These are phyloP conservation scores for Ifrita kowaldi DNA, from an alignment of 2,113 vertebrate genomes.

Conservation along the genomic window DNA sequence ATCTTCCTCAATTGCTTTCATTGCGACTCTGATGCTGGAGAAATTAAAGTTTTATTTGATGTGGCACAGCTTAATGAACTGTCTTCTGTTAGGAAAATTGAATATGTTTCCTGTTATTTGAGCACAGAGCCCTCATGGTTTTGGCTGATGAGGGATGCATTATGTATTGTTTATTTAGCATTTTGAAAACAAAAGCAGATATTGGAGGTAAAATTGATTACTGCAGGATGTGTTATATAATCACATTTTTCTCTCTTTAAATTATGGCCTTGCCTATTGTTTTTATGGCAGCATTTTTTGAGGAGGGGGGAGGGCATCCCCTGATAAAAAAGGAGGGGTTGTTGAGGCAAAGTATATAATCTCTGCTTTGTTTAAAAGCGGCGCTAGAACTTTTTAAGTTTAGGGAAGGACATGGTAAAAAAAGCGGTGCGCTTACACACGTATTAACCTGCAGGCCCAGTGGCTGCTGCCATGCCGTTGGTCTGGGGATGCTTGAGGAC, in stretches of 20 bases:
- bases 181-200: constrained; percentile 84
- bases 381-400: neutral
- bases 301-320: neutral
- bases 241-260: constrained; percentile 54
- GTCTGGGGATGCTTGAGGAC: neutral
- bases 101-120: constrained; percentile 88
- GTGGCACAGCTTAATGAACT: constrained; percentile 88
- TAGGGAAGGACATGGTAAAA: neutral
- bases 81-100: constrained; percentile 89
- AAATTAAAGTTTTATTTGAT: constrained; percentile 90
- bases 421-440: neutral
- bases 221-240: constrained; percentile 72
- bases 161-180: constrained; percentile 84
- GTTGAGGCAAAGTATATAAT: neutral
- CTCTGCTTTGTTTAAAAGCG: neutral
- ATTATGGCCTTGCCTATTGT: constrained; percentile 48
- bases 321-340: neutral
- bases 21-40: constrained; percentile 85
- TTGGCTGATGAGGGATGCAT: constrained; percentile 81
- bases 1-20: constrained; percentile 88
- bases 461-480: neutral
- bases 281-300: constrained; percentile 32
- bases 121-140: constrained; percentile 82
- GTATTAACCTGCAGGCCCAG: neutral
- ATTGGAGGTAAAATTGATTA: constrained; percentile 80